Conservation (phyloP, 2,113 vertebrate genomes). For the Notechis scutatus region DNA sequence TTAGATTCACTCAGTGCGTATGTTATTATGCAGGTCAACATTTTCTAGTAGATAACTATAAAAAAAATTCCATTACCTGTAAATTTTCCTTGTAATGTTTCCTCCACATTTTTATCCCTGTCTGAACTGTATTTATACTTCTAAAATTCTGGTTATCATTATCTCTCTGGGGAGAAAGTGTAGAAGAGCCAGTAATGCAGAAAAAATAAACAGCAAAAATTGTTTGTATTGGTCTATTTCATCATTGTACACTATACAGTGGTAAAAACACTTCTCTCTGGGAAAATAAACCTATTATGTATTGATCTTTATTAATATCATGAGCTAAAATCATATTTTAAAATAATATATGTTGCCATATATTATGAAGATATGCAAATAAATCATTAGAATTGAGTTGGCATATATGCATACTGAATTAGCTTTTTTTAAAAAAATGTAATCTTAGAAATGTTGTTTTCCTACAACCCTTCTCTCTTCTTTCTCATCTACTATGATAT, state of each 20-base stretch:
- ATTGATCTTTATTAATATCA: not conserved
- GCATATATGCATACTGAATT: not conserved
- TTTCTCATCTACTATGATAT: not conserved
- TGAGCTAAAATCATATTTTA: not conserved
- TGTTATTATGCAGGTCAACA: not conserved
- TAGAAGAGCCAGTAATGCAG: not conserved
- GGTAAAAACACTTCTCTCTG: not conserved
- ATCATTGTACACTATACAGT: not conserved
- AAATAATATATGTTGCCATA: not conserved
- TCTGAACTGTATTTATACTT: not conserved
- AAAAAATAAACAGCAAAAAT: not conserved
- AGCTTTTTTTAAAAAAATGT: not conserved
- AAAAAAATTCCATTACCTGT: not conserved
- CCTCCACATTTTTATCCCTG: not conserved
- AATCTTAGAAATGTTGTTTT: not conserved
- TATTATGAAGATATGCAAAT: not conserved
- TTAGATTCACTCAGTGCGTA: not conserved
- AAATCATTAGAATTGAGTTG: not conserved
- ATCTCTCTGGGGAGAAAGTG: not conserved
- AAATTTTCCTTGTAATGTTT: not conserved
- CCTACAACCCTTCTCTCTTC: not conserved
- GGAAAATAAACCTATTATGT: not conserved
- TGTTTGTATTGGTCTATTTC: not conserved
- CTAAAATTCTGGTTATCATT: not conserved
- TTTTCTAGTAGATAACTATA: not conserved